These are phyloP conservation scores for Meteorus cinctellus DNA, from an alignment of 2,888 invertebrate genomes.

Conservation along the genomic window DNA sequence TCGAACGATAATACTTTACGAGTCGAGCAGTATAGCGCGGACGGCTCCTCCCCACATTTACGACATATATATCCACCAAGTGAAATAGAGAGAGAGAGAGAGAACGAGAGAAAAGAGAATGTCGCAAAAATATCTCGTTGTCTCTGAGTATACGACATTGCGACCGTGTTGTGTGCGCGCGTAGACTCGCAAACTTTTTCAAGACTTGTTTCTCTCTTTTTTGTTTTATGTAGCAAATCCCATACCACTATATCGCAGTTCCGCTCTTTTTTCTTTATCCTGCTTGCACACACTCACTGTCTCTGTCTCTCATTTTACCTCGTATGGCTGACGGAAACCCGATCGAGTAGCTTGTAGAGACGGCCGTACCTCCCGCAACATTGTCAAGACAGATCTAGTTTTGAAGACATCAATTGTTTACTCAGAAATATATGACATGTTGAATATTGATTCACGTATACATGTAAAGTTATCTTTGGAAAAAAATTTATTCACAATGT, in stretches of 20 bases:
- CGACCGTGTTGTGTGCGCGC: background rate
- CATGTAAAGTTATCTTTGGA: too few relatives aligned
- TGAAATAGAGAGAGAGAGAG: conserved; percentile 2
- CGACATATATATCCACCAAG: conserved; percentile 35
- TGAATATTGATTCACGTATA: conserved; percentile 32
- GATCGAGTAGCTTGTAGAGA: conserved; percentile 45
- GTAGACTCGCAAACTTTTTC: conserved; percentile 27
- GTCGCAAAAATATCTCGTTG: conserved; percentile 36
- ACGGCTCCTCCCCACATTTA: conserved; percentile 44
- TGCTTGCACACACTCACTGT: background rate
- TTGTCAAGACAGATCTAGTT: conserved; percentile 37
- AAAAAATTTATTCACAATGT: too few relatives aligned
- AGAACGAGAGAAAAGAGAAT: conserved; percentile 30
- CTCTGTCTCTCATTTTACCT: background rate
- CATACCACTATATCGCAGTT: background rate
- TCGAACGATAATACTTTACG: conserved; percentile 47
- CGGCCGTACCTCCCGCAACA: conserved; percentile 44
- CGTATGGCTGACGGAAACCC: conserved; percentile 22
- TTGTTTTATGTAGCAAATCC: background rate
- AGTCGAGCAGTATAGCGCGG: conserved; percentile 33
- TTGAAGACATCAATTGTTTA: conserved; percentile 39
- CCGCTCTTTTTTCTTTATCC: too few relatives aligned
- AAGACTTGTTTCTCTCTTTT: background rate
- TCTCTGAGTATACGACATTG: conserved; percentile 1
- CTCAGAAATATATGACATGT: conserved; percentile 27